Base-by-base conservation (phyloP, 1,140 invertebrate species). In the Drosophila kepulauana region DNA sequence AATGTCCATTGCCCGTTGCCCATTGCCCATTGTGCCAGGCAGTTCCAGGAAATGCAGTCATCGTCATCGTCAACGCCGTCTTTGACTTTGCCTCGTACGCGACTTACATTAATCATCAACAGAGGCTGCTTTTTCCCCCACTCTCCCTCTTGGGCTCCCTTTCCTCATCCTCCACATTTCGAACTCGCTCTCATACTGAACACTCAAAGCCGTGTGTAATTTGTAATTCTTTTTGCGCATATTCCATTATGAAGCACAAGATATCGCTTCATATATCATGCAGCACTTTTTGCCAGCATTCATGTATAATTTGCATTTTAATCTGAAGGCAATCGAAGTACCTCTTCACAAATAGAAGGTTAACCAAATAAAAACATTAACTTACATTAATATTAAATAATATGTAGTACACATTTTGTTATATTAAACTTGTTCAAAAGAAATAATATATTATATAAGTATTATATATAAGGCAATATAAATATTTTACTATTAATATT, bases 61-160 rank as follows among this genome's bases (percentile, higher is more conserved):
- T 75, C 69, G 66, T 82, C 80, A 57, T 78, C 70, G 73, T 82
- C 75, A 70, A 67, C 57, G 57, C 75, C 25, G 56, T 58, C 64
- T 71, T 74, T 64, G 62, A 68, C 49, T 75, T 72, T 65, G 69
- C 61, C 48, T 73, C 15, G 80, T 84, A 88, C 84, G 84, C 84
- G 85, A 88, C 84, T 88, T 89, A 88, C 84, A 88, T 88, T 88
- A 88, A 88, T 88, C 84, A 88, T 81, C 82, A 78, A 75, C 57
- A 70, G 64, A 82, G 66, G 79, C 76, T 62, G 38, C 38, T 38
- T 35, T n/a, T 25, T 8, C 25, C 4, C 10, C 59, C 35, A 20
- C 13, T 6, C n/a, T 8, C 25, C 33, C 41, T 28, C 5, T n/a
- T 0, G 20, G 20, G 3, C 3, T 20, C 20, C 0, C 20, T 25